Evolutionary conservation across 2,797 vertebrate species (phyloP).

Genomic region (Enteromius anoplus): DNA sequence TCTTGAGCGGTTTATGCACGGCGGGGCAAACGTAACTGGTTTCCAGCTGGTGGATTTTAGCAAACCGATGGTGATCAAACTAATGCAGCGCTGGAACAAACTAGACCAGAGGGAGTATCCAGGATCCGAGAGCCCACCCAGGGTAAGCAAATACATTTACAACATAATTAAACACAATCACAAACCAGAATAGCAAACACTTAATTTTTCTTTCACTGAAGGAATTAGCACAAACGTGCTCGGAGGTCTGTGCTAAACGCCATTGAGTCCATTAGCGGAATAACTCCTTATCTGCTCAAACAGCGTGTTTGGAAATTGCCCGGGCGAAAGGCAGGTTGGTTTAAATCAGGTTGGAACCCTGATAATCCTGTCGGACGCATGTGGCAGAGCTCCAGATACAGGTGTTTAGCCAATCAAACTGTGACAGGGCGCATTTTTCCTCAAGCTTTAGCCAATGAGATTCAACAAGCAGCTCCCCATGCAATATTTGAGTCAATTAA

Average conservation of each 20-base stretch:
- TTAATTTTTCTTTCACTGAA: neutral
- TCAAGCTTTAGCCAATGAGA: slow-evolving; percentile 60
- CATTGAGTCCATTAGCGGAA: neutral
- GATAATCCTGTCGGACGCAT: slow-evolving; percentile 8
- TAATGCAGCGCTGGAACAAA: slow-evolving; percentile 99
- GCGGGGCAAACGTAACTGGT: slow-evolving; percentile 96
- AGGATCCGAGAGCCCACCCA: slow-evolving; percentile 94
- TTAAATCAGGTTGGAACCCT: neutral
- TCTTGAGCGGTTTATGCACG: slow-evolving; percentile 97
- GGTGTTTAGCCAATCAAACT: slow-evolving; percentile 47
- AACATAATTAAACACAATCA: neutral
- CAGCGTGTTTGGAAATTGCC: neutral
- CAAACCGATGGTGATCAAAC: slow-evolving; percentile 92
- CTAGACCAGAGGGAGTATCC: slow-evolving; percentile 98
- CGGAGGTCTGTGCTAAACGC: neutral
- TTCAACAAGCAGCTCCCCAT: slow-evolving; percentile 37
- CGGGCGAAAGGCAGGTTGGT: neutral
- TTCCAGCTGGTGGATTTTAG: slow-evolving; percentile 98
- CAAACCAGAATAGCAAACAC: neutral
- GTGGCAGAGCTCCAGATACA: slow-evolving; percentile 42
- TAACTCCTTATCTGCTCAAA: neutral
- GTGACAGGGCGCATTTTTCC: slow-evolving; percentile 44
- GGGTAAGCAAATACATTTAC: slow-evolving; percentile 76
- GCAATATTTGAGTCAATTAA: slow-evolving; percentile 47
- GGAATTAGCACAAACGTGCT: neutral